Percentiles rank a stretch among this genome's conserved stretches.
phyloP scores from a whole-genome alignment of 2,113 vertebrate genomes.

The Sinocyclocheilus rhinocerous region DNA sequence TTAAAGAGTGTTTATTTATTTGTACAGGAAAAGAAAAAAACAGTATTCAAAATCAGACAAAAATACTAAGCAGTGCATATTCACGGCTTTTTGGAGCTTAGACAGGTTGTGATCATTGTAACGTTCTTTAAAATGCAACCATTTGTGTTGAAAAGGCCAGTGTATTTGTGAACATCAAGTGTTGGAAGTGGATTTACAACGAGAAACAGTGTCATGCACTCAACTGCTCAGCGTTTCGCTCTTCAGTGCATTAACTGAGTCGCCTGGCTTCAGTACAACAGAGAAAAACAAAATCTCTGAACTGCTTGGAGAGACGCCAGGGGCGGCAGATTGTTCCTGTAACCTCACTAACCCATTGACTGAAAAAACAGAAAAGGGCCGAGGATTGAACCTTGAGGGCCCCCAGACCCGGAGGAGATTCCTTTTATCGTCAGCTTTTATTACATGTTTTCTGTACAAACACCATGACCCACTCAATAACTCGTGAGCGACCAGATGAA shows the following conservation, averaged over 20 bases:
- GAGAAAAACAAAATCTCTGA: background rate
- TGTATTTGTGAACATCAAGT: background rate
- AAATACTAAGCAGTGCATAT: background rate
- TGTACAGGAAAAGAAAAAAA: background rate
- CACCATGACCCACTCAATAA: slow-evolving; percentile 17
- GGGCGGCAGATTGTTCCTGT: slow-evolving; percentile 8
- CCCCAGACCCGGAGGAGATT: slow-evolving; percentile 2
- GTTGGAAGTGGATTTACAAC: background rate
- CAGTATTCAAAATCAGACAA: background rate
- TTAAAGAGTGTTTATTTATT: background rate
- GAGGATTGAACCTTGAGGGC: slow-evolving; percentile 14
- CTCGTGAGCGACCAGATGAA: slow-evolving; percentile 22
- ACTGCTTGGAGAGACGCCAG: slow-evolving; percentile 18
- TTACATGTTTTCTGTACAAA: slow-evolving; percentile 27
- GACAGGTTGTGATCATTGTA: background rate
- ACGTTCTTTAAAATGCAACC: background rate
- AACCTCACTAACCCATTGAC: slow-evolving; percentile 12
- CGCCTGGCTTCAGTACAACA: background rate
- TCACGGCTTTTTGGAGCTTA: background rate
- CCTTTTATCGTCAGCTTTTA: slow-evolving; percentile 1
- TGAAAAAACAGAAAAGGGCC: slow-evolving; percentile 13
- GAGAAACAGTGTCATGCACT: background rate
- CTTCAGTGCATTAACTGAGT: slow-evolving; percentile 5
- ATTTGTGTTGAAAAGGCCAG: background rate
- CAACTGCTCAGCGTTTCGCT: background rate